Conservation (phyloP, 2,113 vertebrate species). For the Ahaetulla prasina region DNA sequence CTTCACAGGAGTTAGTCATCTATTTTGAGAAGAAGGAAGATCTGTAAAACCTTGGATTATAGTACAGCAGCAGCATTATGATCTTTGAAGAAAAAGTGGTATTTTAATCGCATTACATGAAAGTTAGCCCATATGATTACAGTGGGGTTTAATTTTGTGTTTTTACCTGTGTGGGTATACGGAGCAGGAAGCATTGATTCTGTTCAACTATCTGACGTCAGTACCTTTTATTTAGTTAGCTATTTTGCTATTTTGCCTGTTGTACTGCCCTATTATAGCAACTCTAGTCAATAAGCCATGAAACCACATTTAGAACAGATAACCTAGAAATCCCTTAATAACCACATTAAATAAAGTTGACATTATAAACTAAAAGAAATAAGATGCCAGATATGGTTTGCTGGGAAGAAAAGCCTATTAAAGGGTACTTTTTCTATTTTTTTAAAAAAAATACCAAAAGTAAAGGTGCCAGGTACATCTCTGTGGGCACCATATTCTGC, state of each 20-base stretch:
- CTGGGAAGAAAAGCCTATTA: not conserved
- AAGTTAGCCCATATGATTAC: not conserved
- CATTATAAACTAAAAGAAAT: not conserved
- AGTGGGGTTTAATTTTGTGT: not conserved
- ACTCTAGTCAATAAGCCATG: not conserved
- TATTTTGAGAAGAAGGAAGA: constrained; percentile 13
- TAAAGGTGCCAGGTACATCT: not conserved
- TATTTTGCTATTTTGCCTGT: not conserved
- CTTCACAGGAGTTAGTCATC: constrained; percentile 21
- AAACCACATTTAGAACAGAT: not conserved
- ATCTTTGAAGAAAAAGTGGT: not conserved
- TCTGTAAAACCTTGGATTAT: not conserved
- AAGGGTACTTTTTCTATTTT: not conserved
- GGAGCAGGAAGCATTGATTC: not conserved
- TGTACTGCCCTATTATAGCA: not conserved
- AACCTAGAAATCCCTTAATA: not conserved
- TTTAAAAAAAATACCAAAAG: not conserved
- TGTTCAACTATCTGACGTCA: not conserved
- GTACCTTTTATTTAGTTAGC: not conserved
- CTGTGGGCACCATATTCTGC: not conserved
- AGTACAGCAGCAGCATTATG: not conserved
- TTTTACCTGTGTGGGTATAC: not conserved
- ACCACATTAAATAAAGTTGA: not conserved
- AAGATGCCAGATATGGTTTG: not conserved
- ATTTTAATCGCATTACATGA: not conserved